Base-by-base conservation (phyloP, 2,113 vertebrate species). In the Cynopterus brachyotis region DNA sequence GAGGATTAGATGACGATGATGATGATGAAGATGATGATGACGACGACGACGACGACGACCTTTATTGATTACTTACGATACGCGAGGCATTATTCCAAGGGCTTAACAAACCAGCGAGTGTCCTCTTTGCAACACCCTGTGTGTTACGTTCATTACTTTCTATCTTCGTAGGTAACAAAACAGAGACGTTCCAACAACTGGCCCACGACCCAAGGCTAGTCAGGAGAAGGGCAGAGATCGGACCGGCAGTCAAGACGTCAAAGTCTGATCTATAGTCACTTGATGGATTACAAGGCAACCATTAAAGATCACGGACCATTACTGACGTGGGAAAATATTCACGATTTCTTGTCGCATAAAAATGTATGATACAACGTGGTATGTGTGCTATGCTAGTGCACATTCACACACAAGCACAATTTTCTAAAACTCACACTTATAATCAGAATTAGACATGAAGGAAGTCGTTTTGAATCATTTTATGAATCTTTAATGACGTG, bases 341-440 rank as follows among this genome's bases (percentile, higher is more conserved):
- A 6, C 6, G 19, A 84, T 73, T 64, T 42, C 42, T 60, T 60
- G 32, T 73, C 59, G 50, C 37, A 9, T 85, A 45, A 32, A 89
- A 73, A 37, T 45, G 67, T 12, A 3, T 28, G 59, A 55, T 19
- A 40, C 82, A 47, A 59, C 19, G 0, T 2, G 32, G 30, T 16
- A 8, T 7, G 13, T 32, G 6, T 10, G 20, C 7, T 32, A 22
- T 28, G 9, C 28, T 42, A 37, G 30, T 0, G 3, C 6, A 35
- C 3, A 7, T 28, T 75, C 42, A 50, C 45, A 16, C 7, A 45
- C 15, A 84, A 60, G 60, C 32, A 24, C 10, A 70, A 64, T 50
- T 87, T 82, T 60, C 75, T 83, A 72, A 82, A 70, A 57, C 66
- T 78, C 75, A 55, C 73, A 35, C 81, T 87, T 70, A 17, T 53